These are phyloP conservation scores for Boloria euphrosyne DNA, from an alignment of 2,888 invertebrate genomes.

Conservation along the genomic window DNA sequence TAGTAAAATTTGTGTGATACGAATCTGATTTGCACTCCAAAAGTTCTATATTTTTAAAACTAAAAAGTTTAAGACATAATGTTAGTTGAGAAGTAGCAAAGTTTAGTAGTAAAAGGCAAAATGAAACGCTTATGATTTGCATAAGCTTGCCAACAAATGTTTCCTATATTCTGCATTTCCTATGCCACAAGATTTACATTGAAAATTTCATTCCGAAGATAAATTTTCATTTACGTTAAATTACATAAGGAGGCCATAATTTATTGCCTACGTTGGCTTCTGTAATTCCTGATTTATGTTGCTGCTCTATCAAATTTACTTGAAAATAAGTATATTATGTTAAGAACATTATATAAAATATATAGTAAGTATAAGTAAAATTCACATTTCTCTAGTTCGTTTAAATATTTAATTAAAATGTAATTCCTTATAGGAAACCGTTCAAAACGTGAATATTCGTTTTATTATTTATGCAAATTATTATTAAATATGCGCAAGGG, in stretches of 20 bases:
- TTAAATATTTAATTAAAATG: background rate
- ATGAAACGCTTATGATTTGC: constrained; percentile 35
- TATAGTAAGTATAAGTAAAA: background rate
- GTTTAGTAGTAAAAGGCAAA: constrained; percentile 18
- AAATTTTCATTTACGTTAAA: constrained; percentile 22
- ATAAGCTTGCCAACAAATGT: constrained; percentile 23
- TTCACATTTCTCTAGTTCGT: background rate
- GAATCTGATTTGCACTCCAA: too few relatives aligned
- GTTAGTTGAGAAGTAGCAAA: background rate
- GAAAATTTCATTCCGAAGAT: constrained; percentile 21
- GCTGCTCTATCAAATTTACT: background rate
- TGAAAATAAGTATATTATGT: background rate
- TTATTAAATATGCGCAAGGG: constrained; percentile 16
- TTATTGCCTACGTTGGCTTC: background rate
- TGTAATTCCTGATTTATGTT: background rate
- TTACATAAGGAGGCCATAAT: constrained; percentile 2
- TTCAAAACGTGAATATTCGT: background rate
- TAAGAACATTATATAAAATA: too few relatives aligned
- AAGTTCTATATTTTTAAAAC: too few relatives aligned
- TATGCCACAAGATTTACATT: constrained; percentile 25
- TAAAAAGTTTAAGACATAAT: background rate
- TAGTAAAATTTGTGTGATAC: too few relatives aligned
- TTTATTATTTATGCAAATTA: constrained; percentile 4
- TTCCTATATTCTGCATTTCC: constrained; percentile 17
- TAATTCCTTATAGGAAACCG: background rate